Evolutionary conservation across 2,888 invertebrate genomes (phyloP), one percentile per base, ranked within the genome.

Genomic region (Diachrysia chrysitis): DNA sequence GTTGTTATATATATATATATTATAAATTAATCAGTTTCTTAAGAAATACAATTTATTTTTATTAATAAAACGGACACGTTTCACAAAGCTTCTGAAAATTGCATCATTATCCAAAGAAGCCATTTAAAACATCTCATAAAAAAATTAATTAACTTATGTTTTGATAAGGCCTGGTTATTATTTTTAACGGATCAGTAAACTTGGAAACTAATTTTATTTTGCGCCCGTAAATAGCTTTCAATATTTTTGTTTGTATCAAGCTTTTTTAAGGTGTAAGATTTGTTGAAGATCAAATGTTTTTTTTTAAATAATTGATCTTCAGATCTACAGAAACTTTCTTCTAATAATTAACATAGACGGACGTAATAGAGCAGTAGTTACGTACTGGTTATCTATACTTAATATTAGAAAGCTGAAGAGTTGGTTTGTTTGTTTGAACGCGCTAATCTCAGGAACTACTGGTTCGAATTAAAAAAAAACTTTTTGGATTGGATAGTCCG

Each of bases 111-210:
- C 48, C 48, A 66, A 65, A 55, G 56, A 29, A 71, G 72, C 53
- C 67, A n/a, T n/a, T n/a, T n/a, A 21, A 70, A 78, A 74, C 72
- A 76, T 81, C 70, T 70, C 66, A 79, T 79, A 67, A 72, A 79
- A n/a, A 77, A 81, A 81, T 74, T 80, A 81, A 81, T 81, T 79
- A 77, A 74, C 66, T 74, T 67, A 60, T 69, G 60, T 72, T 79
- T 79, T 74, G 76, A 71, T 77, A 81, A 79, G 72, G 55, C 69
- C 58, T 17, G 60, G 71, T 74, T 76, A 71, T 81, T 74, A 80
- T 80, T 78, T 78, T 73, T 73, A 81, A 81, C 79, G 69, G 77
- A 55, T 81, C 72, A 69, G 81, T 79, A 81, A 81, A 81, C 77
- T 72, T 71, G 63, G 42, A 70, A 79, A 81, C 68, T 73, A 78